Conservation (phyloP, 2,113 vertebrate species). For the Chlorodrepanis virens region DNA sequence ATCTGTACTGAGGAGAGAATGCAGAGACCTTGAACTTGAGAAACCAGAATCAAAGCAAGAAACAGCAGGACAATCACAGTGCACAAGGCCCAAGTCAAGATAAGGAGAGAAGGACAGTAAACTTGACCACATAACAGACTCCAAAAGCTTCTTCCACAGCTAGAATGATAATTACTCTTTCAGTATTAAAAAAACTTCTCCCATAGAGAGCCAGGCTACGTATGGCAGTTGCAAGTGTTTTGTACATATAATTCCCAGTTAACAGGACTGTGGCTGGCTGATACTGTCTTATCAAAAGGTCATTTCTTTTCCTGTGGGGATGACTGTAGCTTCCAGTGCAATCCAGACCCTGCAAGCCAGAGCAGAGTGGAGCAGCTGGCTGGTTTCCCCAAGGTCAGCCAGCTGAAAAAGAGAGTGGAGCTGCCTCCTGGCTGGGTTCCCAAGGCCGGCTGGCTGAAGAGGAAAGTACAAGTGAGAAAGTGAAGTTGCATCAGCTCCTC, state of each 20-base stretch:
- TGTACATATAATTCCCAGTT: constrained; percentile 23
- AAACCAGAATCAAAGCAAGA: background rate
- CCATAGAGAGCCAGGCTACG: background rate
- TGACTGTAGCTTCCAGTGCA: constrained; percentile 31
- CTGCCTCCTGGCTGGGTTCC: constrained; percentile 49
- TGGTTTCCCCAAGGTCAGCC: constrained; percentile 65
- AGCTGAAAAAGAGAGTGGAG: constrained; percentile 38
- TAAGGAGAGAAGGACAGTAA: background rate
- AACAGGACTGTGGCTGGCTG: constrained; percentile 11
- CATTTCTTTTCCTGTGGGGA: constrained; percentile 32
- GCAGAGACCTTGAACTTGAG: background rate
- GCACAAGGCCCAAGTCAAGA: background rate
- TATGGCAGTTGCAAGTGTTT: background rate
- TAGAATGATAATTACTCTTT: background rate
- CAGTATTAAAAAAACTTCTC: background rate
- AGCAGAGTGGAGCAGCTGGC: constrained; percentile 44
- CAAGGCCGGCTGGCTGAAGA: constrained; percentile 41
- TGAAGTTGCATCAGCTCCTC: constrained; percentile 28
- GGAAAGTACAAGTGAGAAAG: constrained; percentile 12
- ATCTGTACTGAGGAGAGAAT: background rate
- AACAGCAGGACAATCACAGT: background rate
- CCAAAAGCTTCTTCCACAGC: background rate
- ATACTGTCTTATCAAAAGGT: constrained; percentile 45
- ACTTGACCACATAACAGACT: background rate
- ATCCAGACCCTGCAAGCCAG: constrained; percentile 13